These are phyloP conservation scores for Incurvaria masculella DNA, from an alignment of 2,888 invertebrate species.

Conservation along the genomic window DNA sequence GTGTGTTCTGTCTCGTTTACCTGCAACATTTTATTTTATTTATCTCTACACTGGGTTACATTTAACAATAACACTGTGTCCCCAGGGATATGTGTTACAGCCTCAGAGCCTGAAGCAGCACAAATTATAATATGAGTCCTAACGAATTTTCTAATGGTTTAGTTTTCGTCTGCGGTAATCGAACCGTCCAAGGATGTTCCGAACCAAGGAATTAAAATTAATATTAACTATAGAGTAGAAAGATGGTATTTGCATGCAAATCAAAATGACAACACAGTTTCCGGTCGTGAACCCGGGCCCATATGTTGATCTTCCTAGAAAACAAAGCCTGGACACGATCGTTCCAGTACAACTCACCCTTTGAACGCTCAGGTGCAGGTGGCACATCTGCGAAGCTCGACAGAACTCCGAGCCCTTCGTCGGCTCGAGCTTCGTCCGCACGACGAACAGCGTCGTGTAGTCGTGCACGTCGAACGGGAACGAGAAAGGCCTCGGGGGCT, in stretches of 20 bases:
- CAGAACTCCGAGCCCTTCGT: slow-evolving; percentile 81
- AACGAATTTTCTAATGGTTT: not conserved
- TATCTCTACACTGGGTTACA: not conserved
- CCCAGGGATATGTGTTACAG: not conserved
- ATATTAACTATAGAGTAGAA: too few species aligned
- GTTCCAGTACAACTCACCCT: too few species aligned
- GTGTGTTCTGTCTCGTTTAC: slow-evolving; percentile 52
- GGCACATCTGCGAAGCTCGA: slow-evolving; percentile 85
- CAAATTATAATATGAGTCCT: not conserved
- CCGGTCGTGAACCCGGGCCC: too few species aligned
- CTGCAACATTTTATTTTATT: slow-evolving; percentile 22
- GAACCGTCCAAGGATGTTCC: too few species aligned
- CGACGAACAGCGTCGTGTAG: slow-evolving; percentile 82
- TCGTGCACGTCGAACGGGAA: slow-evolving; percentile 79
- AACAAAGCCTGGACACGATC: too few species aligned
- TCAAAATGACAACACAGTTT: too few species aligned
- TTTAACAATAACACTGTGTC: not conserved
- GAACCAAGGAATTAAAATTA: too few species aligned
- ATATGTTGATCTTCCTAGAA: too few species aligned
- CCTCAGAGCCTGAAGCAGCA: not conserved
- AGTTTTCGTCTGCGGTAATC: not conserved
- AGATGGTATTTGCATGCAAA: too few species aligned
- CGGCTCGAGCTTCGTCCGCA: slow-evolving; percentile 75
- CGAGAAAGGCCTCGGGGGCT: slow-evolving; percentile 44
- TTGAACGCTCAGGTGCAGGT: slow-evolving; percentile 70